Conservation (phyloP, 2,797 vertebrate species). For the Pachyuromys duprasi region DNA sequence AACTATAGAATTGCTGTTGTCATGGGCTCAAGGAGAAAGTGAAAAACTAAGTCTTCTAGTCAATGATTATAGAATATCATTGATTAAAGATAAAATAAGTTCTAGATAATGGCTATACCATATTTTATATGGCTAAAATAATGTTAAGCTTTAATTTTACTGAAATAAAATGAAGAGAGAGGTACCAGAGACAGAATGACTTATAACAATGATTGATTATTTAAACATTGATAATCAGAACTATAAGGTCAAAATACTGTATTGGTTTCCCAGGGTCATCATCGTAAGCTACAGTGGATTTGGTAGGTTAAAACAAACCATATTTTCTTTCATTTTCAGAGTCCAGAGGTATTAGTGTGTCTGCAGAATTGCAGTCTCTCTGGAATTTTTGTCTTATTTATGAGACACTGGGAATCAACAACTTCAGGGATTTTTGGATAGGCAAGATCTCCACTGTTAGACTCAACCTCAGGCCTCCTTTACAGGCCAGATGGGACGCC, state of each 20-base stretch:
- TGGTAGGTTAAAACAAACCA: neutral
- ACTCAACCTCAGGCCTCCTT: neutral
- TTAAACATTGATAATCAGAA: slow-evolving; percentile 7
- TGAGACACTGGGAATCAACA: neutral
- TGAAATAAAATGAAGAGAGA: neutral
- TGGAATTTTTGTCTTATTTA: neutral
- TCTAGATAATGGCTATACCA: neutral
- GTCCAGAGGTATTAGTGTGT: neutral
- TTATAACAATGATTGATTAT: neutral
- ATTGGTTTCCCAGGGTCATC: neutral
- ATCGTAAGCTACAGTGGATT: neutral
- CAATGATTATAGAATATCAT: neutral
- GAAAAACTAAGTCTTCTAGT: neutral
- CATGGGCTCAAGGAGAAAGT: neutral
- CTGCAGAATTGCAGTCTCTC: neutral
- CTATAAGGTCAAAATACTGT: neutral
- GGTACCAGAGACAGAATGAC: neutral
- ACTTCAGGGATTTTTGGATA: neutral
- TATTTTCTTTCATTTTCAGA: neutral
- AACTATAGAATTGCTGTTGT: neutral
- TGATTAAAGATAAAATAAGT: neutral
- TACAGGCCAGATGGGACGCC: neutral
- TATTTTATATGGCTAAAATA: neutral
- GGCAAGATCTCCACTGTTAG: neutral
- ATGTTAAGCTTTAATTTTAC: neutral